phyloP scores from a whole-genome alignment of 2,888 invertebrate genomes.

The Oscheius sp. region DNA sequence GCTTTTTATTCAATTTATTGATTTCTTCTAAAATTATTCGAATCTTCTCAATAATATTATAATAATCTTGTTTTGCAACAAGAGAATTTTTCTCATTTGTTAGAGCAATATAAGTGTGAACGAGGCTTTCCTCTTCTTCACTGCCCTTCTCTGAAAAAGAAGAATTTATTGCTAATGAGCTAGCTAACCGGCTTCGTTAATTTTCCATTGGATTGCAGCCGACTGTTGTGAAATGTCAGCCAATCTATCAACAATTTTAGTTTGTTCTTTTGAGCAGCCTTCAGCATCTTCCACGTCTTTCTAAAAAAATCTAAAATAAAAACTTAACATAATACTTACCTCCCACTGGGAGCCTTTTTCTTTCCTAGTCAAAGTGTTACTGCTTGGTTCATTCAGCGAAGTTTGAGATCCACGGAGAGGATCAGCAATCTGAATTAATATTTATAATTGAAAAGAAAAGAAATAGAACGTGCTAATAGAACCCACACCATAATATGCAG shows the following conservation, averaged over 20 bases:
- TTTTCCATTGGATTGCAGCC: conserved; percentile 40
- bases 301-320: conserved; percentile 19
- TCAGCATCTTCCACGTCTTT: conserved; percentile 54
- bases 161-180: not conserved
- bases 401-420: conserved; percentile 19
- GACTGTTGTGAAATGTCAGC: conserved; percentile 41
- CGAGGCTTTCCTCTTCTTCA: conserved; percentile 52
- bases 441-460: not conserved
- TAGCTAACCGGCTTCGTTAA: conserved; percentile 33
- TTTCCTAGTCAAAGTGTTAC: conserved; percentile 56
- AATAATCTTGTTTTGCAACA: conserved; percentile 53
- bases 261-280: conserved; percentile 43
- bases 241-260: conserved; percentile 38
- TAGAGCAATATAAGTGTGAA: conserved; percentile 49
- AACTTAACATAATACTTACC: conserved; percentile 8
- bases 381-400: not conserved
- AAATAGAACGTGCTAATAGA: not conserved
- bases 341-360: conserved; percentile 54
- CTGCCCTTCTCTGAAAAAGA: conserved; percentile 42
- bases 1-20: conserved; percentile 30
- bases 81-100: conserved; percentile 54
- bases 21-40: conserved; percentile 29
- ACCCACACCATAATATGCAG: conserved; percentile 45
- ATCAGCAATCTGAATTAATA: conserved; percentile 8
- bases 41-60: conserved; percentile 55